Base-by-base conservation (phyloP, 2,113 vertebrate species). In the Pteropus alecto region DNA sequence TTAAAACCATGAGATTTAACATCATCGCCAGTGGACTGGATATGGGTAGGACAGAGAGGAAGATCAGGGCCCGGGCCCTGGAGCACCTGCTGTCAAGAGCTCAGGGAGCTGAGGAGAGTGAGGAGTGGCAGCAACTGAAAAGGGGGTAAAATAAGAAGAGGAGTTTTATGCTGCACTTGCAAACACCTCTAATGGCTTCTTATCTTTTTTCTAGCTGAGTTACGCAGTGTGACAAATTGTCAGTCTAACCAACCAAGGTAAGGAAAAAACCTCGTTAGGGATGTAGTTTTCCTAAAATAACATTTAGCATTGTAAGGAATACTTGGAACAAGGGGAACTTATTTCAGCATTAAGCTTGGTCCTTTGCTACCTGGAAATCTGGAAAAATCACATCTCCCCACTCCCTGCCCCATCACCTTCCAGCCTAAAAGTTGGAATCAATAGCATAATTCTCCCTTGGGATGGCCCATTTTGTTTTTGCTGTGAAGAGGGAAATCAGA, bases 241-340 rank as follows among this genome's bases (percentile, higher is more conserved):
- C 87, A 74, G 13, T 60, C 97, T 95, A 98, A 97, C 79, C 91
- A 97, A 1, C 0, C 97, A 26, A 98, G 99, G 99, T 99, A 99
- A 99, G 96, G 67, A 89, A 71, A 71, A 83, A 16, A 4, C 41
- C 28, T 87, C 70, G 15, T 51, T 76, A 56, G 60, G 16, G 16
- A 65, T 78, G 12, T 48, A 48, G 12, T 84, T 58, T 92, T 93
- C 46, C 3, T 76, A 58, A 93, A 93, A 60, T 38, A 41, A 26
- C 65, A 18, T 77, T 76, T 84, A 81, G 6, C 58, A 0, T 67
- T 76, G 18, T 65, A 63, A 85, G 30, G 56, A 28, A 4, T 46
- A 46, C 58, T 63, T 63, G 79, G 61, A 61, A 82, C 38, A 30
- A 82, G 41, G 33, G 30, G 8, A 81, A 6, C 30, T 76, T 86